These are phyloP conservation scores for Arenaria interpres DNA, from an alignment of 2,113 vertebrate species.

Conservation along the genomic window DNA sequence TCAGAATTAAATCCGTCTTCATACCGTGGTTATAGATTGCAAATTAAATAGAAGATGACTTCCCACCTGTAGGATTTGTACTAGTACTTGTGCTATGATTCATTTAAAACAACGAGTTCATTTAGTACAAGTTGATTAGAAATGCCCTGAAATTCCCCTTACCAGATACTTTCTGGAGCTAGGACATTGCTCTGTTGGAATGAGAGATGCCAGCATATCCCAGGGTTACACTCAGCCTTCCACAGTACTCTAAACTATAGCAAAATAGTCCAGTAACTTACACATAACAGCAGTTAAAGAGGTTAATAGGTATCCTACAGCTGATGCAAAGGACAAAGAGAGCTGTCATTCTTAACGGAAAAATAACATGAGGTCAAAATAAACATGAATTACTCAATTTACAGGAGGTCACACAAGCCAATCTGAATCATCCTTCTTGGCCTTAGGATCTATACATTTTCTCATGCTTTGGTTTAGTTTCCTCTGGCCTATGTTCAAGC, in stretches of 20 bases:
- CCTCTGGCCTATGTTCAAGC: not conserved
- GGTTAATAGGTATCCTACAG: not conserved
- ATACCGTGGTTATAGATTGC: not conserved
- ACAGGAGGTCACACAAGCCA: not conserved
- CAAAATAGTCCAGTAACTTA: not conserved
- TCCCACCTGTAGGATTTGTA: not conserved
- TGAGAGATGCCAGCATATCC: not conserved
- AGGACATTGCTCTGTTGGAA: not conserved
- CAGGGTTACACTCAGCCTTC: not conserved
- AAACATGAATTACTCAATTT: not conserved
- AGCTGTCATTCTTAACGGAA: not conserved
- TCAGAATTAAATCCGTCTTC: not conserved
- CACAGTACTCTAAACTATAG: not conserved
- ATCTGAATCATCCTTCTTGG: not conserved
- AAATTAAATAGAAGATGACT: not conserved
- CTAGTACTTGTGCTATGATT: not conserved
- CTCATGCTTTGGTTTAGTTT: not conserved
- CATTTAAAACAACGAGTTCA: not conserved
- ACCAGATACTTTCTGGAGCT: not conserved
- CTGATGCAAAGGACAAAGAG: not conserved
- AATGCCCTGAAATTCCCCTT: not conserved
- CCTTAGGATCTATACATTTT: not conserved
- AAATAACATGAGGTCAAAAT: not conserved
- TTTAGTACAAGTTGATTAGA: not conserved
- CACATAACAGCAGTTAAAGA: not conserved